Evolutionary conservation across 2,113 vertebrate genomes (phyloP).

Genomic region (Pipra filicauda): DNA sequence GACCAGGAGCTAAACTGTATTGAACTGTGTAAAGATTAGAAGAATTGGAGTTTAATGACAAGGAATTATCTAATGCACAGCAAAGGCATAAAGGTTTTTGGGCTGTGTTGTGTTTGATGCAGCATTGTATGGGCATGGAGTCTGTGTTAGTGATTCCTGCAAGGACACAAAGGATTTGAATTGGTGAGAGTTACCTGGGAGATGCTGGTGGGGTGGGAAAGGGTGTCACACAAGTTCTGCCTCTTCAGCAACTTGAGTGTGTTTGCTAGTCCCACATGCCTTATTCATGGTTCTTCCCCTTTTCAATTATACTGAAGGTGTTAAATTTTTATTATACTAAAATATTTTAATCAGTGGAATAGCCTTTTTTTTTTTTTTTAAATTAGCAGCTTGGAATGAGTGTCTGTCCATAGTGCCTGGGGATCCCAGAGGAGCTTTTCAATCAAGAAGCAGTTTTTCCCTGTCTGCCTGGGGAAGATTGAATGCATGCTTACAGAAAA

Average conservation of each 20-base stretch:
- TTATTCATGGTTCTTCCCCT: background rate
- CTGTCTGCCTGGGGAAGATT: background rate
- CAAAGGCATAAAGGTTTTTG: background rate
- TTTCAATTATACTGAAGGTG: background rate
- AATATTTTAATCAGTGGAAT: background rate
- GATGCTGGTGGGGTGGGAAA: background rate
- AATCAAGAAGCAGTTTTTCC: background rate
- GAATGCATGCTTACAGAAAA: background rate
- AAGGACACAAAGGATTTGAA: background rate
- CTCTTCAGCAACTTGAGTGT: background rate
- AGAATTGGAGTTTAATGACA: background rate
- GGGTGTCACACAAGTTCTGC: background rate
- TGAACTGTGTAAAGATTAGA: background rate
- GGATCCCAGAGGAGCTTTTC: background rate
- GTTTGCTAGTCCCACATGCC: background rate
- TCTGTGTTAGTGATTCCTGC: background rate
- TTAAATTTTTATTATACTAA: background rate
- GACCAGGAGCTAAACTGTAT: background rate
- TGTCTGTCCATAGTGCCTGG: background rate
- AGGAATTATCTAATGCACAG: background rate
- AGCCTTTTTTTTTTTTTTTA: background rate
- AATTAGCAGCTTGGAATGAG: background rate
- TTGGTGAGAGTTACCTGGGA: background rate
- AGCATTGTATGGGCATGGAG: background rate
- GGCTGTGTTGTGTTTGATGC: background rate